phyloP scores from a whole-genome alignment of 2,797 vertebrate species.

The Synanceia verrucosa region DNA sequence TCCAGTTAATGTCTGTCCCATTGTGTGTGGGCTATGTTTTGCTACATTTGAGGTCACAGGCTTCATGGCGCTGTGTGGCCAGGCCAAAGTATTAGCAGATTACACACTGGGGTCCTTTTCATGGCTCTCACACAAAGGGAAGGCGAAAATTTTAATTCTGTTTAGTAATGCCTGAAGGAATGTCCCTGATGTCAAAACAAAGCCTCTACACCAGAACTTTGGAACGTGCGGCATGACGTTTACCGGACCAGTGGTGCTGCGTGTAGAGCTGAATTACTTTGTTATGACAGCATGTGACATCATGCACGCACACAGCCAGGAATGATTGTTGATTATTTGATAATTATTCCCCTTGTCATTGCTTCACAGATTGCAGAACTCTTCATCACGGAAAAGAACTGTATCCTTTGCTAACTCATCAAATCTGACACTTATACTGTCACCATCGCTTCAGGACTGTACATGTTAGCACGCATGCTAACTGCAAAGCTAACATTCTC shows the following conservation, averaged over 20 bases:
- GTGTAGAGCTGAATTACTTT: slow-evolving; percentile 11
- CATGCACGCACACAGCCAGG: slow-evolving; percentile 8
- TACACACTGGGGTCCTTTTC: slow-evolving; percentile 25
- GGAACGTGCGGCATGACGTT: slow-evolving; percentile 61
- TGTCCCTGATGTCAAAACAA: slow-evolving; percentile 69
- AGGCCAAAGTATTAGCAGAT: slow-evolving; percentile 31
- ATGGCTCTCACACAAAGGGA: slow-evolving; percentile 30
- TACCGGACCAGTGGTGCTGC: slow-evolving; percentile 25
- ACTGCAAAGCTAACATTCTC: slow-evolving; percentile 7
- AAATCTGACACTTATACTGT: slow-evolving; percentile 5
- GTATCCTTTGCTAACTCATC: slow-evolving; percentile 80
- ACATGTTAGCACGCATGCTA: slow-evolving; percentile 9
- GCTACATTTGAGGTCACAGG: slow-evolving; percentile 27
- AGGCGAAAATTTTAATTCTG: slow-evolving; percentile 20
- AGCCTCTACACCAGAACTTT: slow-evolving; percentile 57
- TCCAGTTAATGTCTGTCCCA: slow-evolving; percentile 2
- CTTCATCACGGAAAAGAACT: slow-evolving; percentile 86
- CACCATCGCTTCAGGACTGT: not conserved
- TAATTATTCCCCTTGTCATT: slow-evolving; percentile 38
- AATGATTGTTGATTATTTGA: slow-evolving; percentile 30
- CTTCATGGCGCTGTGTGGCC: slow-evolving; percentile 20
- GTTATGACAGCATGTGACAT: slow-evolving; percentile 43
- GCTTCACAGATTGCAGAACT: slow-evolving; percentile 84
- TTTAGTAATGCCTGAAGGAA: slow-evolving; percentile 53
- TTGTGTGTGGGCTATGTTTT: slow-evolving; percentile 28